Percentiles rank a stretch among this genome's conserved stretches.
Evolutionary conservation across 2,113 vertebrate genomes (phyloP).

Genomic region (Tichodroma muraria): DNA sequence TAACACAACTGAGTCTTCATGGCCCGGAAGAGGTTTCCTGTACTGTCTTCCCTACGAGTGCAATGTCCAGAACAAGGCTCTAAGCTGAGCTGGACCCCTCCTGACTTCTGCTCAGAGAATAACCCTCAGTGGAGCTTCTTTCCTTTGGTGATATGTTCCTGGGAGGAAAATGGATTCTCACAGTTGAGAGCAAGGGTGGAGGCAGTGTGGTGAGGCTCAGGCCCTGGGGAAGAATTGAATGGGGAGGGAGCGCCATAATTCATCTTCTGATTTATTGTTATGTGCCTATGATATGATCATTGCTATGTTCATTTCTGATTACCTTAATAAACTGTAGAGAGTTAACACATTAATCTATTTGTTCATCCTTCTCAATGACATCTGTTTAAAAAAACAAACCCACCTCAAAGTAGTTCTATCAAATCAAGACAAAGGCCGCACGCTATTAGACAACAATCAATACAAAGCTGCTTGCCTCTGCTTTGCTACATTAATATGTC

Average conservation of each 20-base stretch:
- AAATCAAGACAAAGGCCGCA: background rate
- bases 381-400: background rate
- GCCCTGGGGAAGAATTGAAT: background rate
- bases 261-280: background rate
- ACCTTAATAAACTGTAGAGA: background rate
- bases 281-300: background rate
- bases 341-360: background rate
- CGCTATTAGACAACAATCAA: background rate
- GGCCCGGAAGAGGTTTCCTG: background rate
- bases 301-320: background rate
- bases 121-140: background rate
- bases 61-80: background rate
- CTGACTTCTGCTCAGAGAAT: background rate
- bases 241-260: background rate
- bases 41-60: background rate
- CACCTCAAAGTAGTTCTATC: background rate
- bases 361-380: background rate
- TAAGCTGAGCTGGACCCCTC: background rate
- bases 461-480: background rate
- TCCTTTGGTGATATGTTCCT: background rate
- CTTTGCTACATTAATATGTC: background rate
- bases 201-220: accelerated
- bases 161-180: background rate
- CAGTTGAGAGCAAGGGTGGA: background rate
- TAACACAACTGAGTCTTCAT: too few species aligned